These are phyloP conservation scores for Hemicentrotus pulcherrimus DNA, from an alignment of 35 echinoderm and acorn worm genomes.

Conservation along the genomic window DNA sequence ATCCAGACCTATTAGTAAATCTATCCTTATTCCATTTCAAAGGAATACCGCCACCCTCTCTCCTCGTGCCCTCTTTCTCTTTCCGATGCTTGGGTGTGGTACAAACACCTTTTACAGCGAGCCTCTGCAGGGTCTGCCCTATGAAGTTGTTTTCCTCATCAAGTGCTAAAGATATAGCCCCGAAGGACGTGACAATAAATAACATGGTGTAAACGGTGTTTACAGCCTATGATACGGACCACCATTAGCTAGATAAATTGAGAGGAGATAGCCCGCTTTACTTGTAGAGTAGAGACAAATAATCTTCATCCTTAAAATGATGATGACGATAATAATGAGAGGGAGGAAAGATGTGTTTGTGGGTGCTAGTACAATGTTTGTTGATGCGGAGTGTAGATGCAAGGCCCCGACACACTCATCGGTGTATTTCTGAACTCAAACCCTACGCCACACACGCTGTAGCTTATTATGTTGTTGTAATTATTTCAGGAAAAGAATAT, in stretches of 20 bases:
- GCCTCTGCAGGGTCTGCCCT: neutral
- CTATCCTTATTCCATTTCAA: conserved; percentile 17
- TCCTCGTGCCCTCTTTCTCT: neutral
- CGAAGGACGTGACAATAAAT: conserved; percentile 44
- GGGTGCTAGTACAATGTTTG: neutral
- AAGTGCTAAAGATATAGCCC: neutral
- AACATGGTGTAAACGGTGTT: conserved; percentile 14
- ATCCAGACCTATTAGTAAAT: conserved; percentile 38
- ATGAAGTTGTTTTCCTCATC: neutral
- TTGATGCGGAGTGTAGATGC: neutral
- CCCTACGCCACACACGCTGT: neutral
- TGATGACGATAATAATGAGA: neutral
- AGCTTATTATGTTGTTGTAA: neutral
- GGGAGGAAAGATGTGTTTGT: neutral
- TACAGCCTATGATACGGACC: neutral
- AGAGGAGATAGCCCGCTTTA: neutral
- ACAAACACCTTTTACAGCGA: neutral
- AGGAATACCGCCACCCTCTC: neutral
- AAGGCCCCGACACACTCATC: neutral
- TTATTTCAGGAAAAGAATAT: neutral
- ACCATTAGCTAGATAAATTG: neutral
- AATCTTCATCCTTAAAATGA: neutral
- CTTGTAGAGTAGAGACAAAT: neutral
- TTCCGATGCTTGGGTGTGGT: neutral
- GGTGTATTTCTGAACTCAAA: neutral